Evolutionary conservation across 2,113 vertebrate species (phyloP).

Genomic region (Atractosteus spatula): DNA sequence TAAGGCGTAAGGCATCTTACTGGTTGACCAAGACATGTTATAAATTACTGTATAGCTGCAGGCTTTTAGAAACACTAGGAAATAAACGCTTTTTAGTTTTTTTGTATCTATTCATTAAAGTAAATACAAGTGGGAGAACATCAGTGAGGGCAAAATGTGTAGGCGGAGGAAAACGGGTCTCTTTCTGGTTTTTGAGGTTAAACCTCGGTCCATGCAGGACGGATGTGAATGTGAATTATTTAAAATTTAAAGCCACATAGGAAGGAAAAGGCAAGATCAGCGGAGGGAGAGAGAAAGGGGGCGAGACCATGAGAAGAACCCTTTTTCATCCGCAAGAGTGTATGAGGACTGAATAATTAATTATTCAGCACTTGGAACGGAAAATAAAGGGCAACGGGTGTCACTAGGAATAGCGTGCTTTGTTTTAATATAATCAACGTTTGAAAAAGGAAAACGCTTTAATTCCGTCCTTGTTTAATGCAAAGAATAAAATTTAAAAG

Average conservation of each 20-base stretch:
- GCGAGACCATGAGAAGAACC: slow-evolving; percentile 42
- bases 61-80: slow-evolving; percentile 22
- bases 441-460: no score
- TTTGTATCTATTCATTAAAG: slow-evolving; percentile 27
- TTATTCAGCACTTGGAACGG: background rate
- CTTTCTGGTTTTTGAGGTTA: slow-evolving; percentile 22
- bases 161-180: slow-evolving; percentile 31
- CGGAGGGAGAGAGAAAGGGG: slow-evolving; percentile 44
- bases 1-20: no score
- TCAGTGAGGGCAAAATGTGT: slow-evolving; percentile 18
- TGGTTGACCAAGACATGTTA: background rate
- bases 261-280: slow-evolving; percentile 50
- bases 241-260: slow-evolving; percentile 58
- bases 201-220: slow-evolving; percentile 34
- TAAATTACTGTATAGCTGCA: background rate
- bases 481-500: background rate
- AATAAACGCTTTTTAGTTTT: background rate
- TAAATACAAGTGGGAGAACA: slow-evolving; percentile 1
- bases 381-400: background rate
- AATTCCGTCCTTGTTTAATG: background rate
- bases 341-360: slow-evolving; percentile 1
- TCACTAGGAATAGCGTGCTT: background rate
- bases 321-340: background rate
- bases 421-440: background rate
- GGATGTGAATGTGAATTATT: slow-evolving; percentile 57